Base-by-base conservation (phyloP, 2,888 invertebrate species). In the Plebejus anna region DNA sequence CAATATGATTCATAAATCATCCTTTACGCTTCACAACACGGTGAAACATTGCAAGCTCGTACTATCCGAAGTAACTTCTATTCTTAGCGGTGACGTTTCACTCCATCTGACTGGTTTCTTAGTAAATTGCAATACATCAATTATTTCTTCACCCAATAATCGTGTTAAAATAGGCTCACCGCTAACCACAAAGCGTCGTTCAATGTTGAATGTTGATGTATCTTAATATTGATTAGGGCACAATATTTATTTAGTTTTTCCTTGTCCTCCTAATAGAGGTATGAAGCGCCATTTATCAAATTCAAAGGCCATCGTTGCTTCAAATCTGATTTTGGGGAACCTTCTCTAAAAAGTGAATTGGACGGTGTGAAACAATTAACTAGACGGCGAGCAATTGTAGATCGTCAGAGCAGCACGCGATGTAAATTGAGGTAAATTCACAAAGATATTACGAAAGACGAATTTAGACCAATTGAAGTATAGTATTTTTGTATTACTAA, bases 321-420 rank as follows among this genome's bases (percentile, higher is more conserved):
- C 5, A 5, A 66, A 2, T 66, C 1, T 13, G 11, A 32, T 66
- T 66, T 11, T 22, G 32, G 16, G 32, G 11, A 61, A 66, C 7
- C 32, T 9, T 13, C 13, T 9, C 32, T 66, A 9, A 75, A 66
- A 51, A 13, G 16, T 16, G 78, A 80, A 78, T 79, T 76, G 75
- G 72, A 77, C 47, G 77, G 77, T 80, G 80, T 80, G 81, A 82
- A 82, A 80, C 80, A 82, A 82, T 82, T 82, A 77, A 78, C 77
- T 78, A 78, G 55, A 75, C 79, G 77, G 79, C 80, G 77, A 78
- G 75, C 81, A 80, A 81, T 82, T 81, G 80, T 70, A 76, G 76
- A 78, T 76, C 77, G 75, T 78, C 66, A 72, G 75, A 76, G 72
- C 76, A 77, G 76, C 82, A 82, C 79, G 82, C 79, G 75, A 82